phyloP scores from a whole-genome alignment of 1,140 invertebrate species.

The Galleria mellonella region DNA sequence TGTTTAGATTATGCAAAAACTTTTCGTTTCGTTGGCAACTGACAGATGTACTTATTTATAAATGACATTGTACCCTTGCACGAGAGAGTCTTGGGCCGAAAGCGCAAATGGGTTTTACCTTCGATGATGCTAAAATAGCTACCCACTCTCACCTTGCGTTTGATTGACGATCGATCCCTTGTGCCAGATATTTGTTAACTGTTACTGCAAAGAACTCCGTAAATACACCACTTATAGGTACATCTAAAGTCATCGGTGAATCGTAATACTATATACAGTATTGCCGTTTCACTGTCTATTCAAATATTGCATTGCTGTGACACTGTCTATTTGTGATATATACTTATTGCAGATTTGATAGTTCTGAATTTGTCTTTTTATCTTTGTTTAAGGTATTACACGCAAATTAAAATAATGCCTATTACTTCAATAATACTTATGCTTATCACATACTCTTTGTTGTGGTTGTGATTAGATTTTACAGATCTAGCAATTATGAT shows the following conservation, averaged over 20 bases:
- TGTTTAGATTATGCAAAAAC: slow-evolving; percentile 24
- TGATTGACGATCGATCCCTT: slow-evolving; percentile 73
- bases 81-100: slow-evolving; percentile 65
- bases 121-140: slow-evolving; percentile 71
- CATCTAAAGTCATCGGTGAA: slow-evolving; percentile 11
- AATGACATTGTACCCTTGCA: slow-evolving; percentile 57
- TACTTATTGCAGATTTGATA: too few relatives aligned
- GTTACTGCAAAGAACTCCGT: slow-evolving; percentile 42
- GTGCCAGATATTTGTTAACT: slow-evolving; percentile 68
- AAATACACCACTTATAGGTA: slow-evolving; percentile 15
- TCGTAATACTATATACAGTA: slow-evolving; percentile 1
- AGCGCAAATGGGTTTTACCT: slow-evolving; percentile 69
- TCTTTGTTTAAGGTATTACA: too few relatives aligned
- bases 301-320: neutral
- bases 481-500: too few relatives aligned
- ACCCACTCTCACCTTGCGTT: slow-evolving; percentile 68
- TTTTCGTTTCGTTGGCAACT: slow-evolving; percentile 48
- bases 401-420: too few relatives aligned
- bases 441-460: too few relatives aligned
- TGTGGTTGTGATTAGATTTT: too few relatives aligned
- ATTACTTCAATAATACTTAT: too few relatives aligned
- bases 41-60: slow-evolving; percentile 66
- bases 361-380: too few relatives aligned
- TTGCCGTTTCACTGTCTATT: too few relatives aligned
- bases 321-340: too few relatives aligned